Conservation (phyloP, 1,140 invertebrate genomes). For the Protaetia brevitarsis region DNA sequence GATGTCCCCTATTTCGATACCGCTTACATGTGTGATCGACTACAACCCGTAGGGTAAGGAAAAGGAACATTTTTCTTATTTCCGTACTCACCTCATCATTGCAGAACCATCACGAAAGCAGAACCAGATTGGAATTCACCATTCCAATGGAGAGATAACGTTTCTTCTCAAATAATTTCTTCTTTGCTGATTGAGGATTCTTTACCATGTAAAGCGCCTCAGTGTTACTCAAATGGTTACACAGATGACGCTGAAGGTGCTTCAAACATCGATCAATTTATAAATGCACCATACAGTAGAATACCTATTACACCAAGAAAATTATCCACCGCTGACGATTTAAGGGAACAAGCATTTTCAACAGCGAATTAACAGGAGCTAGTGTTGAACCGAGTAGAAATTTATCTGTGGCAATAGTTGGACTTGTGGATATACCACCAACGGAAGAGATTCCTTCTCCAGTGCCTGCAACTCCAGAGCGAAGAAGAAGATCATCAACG, state of each 20-base stretch:
- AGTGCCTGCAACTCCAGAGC: background rate
- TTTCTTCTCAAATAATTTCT: constrained; percentile 29
- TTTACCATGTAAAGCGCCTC: constrained; percentile 20
- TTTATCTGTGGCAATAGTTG: constrained; percentile 14
- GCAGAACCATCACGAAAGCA: constrained; percentile 50
- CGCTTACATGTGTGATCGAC: constrained; percentile 61
- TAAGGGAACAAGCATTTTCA: too few species aligned
- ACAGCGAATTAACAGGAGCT: too few species aligned
- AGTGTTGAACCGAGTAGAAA: too few species aligned
- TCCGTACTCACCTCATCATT: background rate
- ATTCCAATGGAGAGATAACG: constrained; percentile 55
- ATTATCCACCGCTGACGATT: too few species aligned
- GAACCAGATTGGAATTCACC: constrained; percentile 77
- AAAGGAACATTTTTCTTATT: background rate
- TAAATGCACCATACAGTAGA: constrained; percentile 33
- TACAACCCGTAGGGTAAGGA: constrained; percentile 3
- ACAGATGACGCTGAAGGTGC: background rate
- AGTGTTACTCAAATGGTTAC: background rate
- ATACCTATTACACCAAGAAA: constrained; percentile 24
- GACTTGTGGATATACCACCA: constrained; percentile 23
- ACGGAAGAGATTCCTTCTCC: background rate
- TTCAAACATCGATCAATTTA: constrained; percentile 8
- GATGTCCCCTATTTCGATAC: constrained; percentile 75
- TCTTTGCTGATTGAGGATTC: constrained; percentile 22
- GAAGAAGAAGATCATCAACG: background rate